Evolutionary conservation across 2,888 invertebrate species (phyloP), one percentile per base, ranked within the genome.

Genomic region (Dynastes maya): DNA sequence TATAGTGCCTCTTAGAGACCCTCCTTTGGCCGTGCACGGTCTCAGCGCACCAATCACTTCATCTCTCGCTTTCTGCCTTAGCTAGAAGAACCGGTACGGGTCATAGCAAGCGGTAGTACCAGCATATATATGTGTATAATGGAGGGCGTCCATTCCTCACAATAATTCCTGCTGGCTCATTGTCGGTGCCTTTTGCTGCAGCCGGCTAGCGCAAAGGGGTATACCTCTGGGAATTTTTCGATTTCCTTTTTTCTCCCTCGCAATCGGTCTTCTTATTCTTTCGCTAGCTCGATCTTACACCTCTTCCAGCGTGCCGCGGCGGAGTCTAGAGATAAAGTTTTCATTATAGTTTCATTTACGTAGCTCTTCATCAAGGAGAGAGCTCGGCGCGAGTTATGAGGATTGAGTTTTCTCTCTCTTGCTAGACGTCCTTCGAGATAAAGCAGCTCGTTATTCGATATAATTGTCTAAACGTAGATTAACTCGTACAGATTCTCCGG

Each of bases 41-140:
- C 83, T 83, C 83, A 76, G 74, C 82, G 81, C 82, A 81, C 83
- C 83, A 83, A 84, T 84, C 83, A 83, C 80, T 80, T 80, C 80
- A 67, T 45, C 79, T 78, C 80, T 82, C 80, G 64, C 67, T 53
- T 22, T 27, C 27, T 6, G 11, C 53, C n/a, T 16, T n/a, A 53
- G 53, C 53, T 53, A 53, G 53, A 37, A 5, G 32, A n/a, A 53
- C 53, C 11, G 16, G 13, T 16, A 22, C 61, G 27, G 9, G 27
- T 27, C 2, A 11, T 6, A n/a, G 61, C n/a, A 29, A 61, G 61
- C 53, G 0, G 16, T 53, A 16, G 53, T 53, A 53, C 53, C n/a
- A 53, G 13, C 0, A n/a, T 83, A 82, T 81, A 84, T 82, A 81
- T 81, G 80, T 16, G 16, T 16, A 53, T 53, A 53, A 11, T 9